phyloP scores from a whole-genome alignment of 2,888 invertebrate species.

The Trachelus iudaicus region DNA sequence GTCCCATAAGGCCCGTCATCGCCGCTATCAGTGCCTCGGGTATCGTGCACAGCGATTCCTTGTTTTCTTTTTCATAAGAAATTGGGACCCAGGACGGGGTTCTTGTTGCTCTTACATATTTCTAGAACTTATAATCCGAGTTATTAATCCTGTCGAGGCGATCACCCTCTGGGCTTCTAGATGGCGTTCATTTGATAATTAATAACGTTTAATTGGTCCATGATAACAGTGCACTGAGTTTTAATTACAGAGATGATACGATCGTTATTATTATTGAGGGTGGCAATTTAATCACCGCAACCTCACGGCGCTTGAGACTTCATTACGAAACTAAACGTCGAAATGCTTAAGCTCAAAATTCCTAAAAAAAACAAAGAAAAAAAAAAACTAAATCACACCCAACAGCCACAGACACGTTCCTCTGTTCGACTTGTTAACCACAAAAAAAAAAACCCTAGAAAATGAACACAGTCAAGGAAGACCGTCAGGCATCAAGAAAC shows the following conservation, averaged over 20 bases:
- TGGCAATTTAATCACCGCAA: background rate
- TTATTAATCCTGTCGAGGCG: background rate
- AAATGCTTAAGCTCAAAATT: background rate
- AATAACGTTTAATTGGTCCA: slow-evolving; percentile 42
- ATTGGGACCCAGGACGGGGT: background rate
- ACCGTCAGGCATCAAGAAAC: background rate
- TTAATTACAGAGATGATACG: slow-evolving; percentile 43
- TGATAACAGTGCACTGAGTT: slow-evolving; percentile 40
- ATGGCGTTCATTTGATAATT: slow-evolving; percentile 27
- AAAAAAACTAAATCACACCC: background rate
- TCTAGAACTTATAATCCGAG: background rate
- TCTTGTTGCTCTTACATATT: background rate
- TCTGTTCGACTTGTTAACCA: background rate
- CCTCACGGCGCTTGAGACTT: background rate
- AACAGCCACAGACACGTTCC: background rate
- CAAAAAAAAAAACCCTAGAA: background rate
- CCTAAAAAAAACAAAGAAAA: background rate
- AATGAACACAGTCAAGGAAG: background rate
- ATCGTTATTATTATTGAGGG: background rate
- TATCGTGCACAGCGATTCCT: background rate
- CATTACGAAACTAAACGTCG: background rate
- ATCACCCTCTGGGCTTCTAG: background rate
- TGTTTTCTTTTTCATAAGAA: background rate
- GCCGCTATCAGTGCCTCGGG: background rate
- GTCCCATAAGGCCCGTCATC: background rate